Evolutionary conservation across 2,888 invertebrate species (phyloP).

Genomic region (Poecilobothrus nobilitatus): DNA sequence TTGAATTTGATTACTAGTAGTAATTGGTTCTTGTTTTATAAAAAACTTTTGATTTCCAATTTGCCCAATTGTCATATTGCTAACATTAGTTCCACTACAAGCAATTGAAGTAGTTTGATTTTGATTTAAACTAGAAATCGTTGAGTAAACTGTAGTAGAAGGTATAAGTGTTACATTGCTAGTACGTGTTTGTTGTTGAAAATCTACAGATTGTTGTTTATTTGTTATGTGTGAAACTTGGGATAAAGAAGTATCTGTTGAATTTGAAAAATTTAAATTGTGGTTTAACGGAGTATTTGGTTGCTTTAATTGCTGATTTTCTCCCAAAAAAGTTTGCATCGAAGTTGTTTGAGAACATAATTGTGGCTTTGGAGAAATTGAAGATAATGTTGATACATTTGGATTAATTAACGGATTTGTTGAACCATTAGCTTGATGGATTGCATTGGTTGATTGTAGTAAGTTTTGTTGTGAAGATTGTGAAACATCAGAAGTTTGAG

Average conservation of each 20-base stretch:
- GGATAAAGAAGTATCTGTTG: too few relatives aligned
- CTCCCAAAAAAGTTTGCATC: too few relatives aligned
- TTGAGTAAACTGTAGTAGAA: neutral
- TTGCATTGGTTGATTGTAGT: constrained; percentile 21
- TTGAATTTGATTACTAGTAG: constrained; percentile 27
- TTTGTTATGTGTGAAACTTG: too few relatives aligned
- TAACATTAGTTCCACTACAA: neutral
- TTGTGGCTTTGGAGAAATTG: neutral
- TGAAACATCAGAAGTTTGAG: neutral
- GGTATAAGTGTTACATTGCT: neutral
- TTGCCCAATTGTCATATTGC: constrained; percentile 18
- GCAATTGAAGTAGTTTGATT: neutral
- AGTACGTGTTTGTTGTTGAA: neutral
- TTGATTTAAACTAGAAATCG: neutral
- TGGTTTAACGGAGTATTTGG: too few relatives aligned
- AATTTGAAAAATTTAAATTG: too few relatives aligned
- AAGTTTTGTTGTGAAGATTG: constrained; percentile 11
- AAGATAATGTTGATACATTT: constrained; percentile 24
- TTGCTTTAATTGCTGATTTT: too few relatives aligned
- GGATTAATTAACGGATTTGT: constrained; percentile 28
- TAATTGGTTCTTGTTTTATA: constrained; percentile 33
- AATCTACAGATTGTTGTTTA: too few relatives aligned
- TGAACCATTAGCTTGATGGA: constrained; percentile 26
- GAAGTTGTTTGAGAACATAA: too few relatives aligned
- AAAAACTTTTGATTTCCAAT: constrained; percentile 34